A percentile compares a stretch with the other conserved stretches of the same genome.
Conservation (phyloP, 2,888 invertebrate genomes). For the Phalangium opilio region DNA sequence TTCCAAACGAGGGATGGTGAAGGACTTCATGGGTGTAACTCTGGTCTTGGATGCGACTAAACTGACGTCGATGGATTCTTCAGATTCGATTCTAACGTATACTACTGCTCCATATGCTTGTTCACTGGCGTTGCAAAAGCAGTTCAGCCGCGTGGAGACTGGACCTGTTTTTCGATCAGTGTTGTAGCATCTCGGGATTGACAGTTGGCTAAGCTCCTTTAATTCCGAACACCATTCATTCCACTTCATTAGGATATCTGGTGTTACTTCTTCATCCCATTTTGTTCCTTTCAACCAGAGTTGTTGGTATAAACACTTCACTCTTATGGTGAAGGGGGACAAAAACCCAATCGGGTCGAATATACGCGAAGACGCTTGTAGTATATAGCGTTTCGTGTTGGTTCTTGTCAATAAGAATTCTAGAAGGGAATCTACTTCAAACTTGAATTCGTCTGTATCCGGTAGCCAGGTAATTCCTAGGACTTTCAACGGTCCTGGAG, state of each 20-base stretch:
- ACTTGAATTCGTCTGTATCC: no score
- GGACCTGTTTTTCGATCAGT: no score
- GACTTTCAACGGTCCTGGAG: no score
- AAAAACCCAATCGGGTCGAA: no score
- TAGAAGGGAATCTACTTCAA: no score
- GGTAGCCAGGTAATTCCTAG: no score
- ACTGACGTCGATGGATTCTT: background rate
- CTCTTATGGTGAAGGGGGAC: no score
- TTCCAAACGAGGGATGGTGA: conserved; percentile 3
- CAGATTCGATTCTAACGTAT: background rate
- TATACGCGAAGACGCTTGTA: no score
- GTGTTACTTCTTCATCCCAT: conserved; percentile 22
- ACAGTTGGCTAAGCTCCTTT: background rate
- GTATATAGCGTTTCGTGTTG: no score
- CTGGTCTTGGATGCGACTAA: conserved; percentile 3
- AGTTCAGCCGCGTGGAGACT: background rate
- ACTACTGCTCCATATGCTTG: conserved; percentile 1
- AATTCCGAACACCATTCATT: background rate
- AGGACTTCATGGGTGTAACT: background rate
- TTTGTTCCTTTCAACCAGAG: conserved; percentile 18
- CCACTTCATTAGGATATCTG: conserved; percentile 3
- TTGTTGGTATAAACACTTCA: conserved; percentile 17
- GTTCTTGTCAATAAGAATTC: no score
- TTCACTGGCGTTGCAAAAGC: conserved; percentile 1
- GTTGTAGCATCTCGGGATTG: conserved; percentile 7